Base-by-base conservation (phyloP, 2,797 vertebrate genomes). In the Danio tinwini region DNA sequence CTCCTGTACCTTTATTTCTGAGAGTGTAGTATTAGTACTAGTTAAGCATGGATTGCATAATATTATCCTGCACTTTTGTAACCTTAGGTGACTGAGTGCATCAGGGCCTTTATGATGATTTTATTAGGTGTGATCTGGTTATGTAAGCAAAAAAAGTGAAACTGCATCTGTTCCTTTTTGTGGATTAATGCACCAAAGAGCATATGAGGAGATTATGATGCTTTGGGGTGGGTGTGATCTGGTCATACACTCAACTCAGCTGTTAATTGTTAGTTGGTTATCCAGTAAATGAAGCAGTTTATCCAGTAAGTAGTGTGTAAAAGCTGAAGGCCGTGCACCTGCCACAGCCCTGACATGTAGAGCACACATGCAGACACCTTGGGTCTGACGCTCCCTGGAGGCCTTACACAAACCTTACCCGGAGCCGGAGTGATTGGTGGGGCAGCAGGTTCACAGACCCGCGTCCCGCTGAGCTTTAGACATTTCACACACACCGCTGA, bases 401-500 rank as follows among this genome's bases (percentile, higher is more conserved):
- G 52, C 10, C 13, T 44, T 14, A 47, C 21, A 67, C 52, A 67
- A 67, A 17, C 63, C 42, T 21, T 58, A 21, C 53, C 42, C 58
- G 42, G 4, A 11, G 75, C 11, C 2, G 21, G 29, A 69, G 64
- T 58, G 9, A 17, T 50, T 58, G 55, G 55, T 78, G n/a, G 65
- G 5, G 16, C 29, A 14, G 29, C 12, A 17, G 40, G 62, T 53
- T 76, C 58, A 74, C 58, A 74, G 55, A 49, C 6, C 39, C 3
- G 2, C 4, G 19, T 29, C 3, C 14, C 21, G 6, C 67, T 39
- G 21, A 62, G 29, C 7, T 49, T 62, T 44, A 61, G 21, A 74
- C 72, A 7, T 37, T 74, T 74, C 19, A 62, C 71, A 74, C 16
- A 37, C 21, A n/a, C 14, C 14, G 14, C 62, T 56, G 14, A 67